Percentiles rank a stretch among this genome's conserved stretches.
Evolutionary conservation across 2,113 vertebrate genomes (phyloP).

Genomic region (Cyprinus carpio): DNA sequence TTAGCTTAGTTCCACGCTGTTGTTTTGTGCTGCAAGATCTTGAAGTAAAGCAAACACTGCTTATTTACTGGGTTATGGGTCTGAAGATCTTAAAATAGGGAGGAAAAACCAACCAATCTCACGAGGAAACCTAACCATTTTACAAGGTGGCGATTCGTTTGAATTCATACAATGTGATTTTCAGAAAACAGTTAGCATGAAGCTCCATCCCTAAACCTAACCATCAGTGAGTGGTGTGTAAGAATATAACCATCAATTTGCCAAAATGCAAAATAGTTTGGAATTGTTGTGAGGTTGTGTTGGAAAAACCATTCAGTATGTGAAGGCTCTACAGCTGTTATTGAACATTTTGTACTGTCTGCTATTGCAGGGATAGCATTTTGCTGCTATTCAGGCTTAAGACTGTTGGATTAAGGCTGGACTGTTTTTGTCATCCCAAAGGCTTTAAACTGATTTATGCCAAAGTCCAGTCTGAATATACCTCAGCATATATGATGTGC

Average conservation of each 20-base stretch:
- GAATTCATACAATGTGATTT: not conserved
- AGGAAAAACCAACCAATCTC: slow-evolving; percentile 49
- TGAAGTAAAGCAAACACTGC: slow-evolving; percentile 20
- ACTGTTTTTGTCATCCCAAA: slow-evolving; percentile 7
- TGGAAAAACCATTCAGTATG: slow-evolving; percentile 38
- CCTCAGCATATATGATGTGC: slow-evolving; percentile 35
- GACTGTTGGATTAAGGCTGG: slow-evolving; percentile 50
- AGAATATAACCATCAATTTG: not conserved
- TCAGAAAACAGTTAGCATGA: not conserved
- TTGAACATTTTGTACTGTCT: slow-evolving; percentile 64
- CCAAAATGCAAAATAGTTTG: not conserved
- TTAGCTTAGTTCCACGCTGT: not conserved
- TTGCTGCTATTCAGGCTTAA: slow-evolving; percentile 67
- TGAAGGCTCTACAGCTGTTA: slow-evolving; percentile 74
- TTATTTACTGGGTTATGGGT: slow-evolving; percentile 37
- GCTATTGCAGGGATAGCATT: slow-evolving; percentile 58
- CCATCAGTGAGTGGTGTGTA: not conserved
- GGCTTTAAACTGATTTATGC: slow-evolving; percentile 11
- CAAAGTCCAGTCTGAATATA: slow-evolving; percentile 36
- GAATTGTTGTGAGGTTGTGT: not conserved
- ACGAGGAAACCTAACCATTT: not conserved
- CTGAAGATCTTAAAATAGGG: slow-evolving; percentile 44
- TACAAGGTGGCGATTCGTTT: not conserved
- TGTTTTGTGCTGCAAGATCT: slow-evolving; percentile 25
- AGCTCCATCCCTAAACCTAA: not conserved